Base-by-base conservation (phyloP, 2,797 vertebrate genomes). In the Rhinatrema bivittatum region DNA sequence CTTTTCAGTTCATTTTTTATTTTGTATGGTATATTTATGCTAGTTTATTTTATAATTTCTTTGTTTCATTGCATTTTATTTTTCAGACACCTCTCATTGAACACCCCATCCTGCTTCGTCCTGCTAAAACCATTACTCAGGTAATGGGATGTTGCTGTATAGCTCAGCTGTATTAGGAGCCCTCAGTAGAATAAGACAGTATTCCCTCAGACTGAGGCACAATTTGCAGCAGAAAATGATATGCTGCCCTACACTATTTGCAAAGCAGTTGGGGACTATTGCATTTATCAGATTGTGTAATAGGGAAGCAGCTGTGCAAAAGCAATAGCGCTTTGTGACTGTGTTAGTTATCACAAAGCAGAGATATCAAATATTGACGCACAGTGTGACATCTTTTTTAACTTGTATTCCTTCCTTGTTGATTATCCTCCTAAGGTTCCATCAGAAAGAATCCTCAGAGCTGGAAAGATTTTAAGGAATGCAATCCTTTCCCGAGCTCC, bases 61-160 rank as follows among this genome's bases (percentile, higher is more conserved):
- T 65, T 72, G 52, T 68, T 82, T 75, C 39, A 60, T 78, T 87
- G 25, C 32, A 47, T 87, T 90, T 91, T 87, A 82, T 91, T 93
- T 93, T 93, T 75, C 91, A 97, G 91, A 91, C 85, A 70, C 82
- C 86, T 70, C 84, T 91, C 71, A 86, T 72, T 87, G 85, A 93
- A 80, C 87, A 78, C 76, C 82, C 86, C 61, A 80, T 82, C 69
- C 79, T 89, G 86, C 69, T 81, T 56, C 78, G 72, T 54, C 64
- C 78, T 72, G 64, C 78, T 85, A 90, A 89, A 91, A 85, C 73
- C 75, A 83, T 88, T 84, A 72, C 75, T 52, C 87, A 93, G 91
- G 90, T 95, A 93, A 78, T 76, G 78, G 79, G 67, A 47, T 19
- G 52, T 54, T 75, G 56, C 39, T 66, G 59, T 70, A 58, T 56